Conservation (phyloP, 1,140 invertebrate species). For the Diabrotica virgifera region DNA sequence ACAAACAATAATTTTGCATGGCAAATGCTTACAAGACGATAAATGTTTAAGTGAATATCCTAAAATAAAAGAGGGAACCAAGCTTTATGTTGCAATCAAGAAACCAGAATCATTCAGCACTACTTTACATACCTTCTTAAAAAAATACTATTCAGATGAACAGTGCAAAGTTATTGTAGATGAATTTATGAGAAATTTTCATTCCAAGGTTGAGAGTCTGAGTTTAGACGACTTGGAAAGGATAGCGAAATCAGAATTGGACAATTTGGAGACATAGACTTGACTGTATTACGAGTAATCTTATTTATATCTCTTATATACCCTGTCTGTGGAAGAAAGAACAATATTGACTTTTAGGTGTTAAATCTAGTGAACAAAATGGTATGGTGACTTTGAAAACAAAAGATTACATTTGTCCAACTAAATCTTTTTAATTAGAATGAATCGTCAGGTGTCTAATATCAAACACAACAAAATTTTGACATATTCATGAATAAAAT, state of each 20-base stretch:
- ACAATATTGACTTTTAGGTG: too few species aligned
- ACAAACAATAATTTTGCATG: slow-evolving; percentile 51
- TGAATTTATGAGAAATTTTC: slow-evolving; percentile 53
- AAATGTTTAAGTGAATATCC: slow-evolving; percentile 50
- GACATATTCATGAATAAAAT: too few species aligned
- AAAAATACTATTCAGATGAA: slow-evolving; percentile 51
- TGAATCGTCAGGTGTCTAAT: too few species aligned
- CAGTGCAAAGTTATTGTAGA: slow-evolving; percentile 48
- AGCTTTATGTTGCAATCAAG: slow-evolving; percentile 52
- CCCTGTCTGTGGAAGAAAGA: too few species aligned
- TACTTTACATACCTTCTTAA: slow-evolving; percentile 48
- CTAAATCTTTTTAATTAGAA: too few species aligned
- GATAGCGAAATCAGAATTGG: slow-evolving; percentile 40
- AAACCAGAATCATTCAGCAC: slow-evolving; percentile 50
- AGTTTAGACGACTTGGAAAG: slow-evolving; percentile 54
- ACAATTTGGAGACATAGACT: not conserved
- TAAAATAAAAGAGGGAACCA: slow-evolving; percentile 53
- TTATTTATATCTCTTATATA: too few species aligned
- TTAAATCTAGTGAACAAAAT: too few species aligned
- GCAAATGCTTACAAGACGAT: slow-evolving; percentile 52
- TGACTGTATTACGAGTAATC: too few species aligned
- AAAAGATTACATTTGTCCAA: too few species aligned
- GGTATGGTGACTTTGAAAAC: too few species aligned
- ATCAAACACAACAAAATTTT: too few species aligned
- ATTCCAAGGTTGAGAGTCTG: slow-evolving; percentile 49